These are phyloP conservation scores for Orycteropus afer DNA, from an alignment of 2,113 vertebrate species.

Conservation along the genomic window DNA sequence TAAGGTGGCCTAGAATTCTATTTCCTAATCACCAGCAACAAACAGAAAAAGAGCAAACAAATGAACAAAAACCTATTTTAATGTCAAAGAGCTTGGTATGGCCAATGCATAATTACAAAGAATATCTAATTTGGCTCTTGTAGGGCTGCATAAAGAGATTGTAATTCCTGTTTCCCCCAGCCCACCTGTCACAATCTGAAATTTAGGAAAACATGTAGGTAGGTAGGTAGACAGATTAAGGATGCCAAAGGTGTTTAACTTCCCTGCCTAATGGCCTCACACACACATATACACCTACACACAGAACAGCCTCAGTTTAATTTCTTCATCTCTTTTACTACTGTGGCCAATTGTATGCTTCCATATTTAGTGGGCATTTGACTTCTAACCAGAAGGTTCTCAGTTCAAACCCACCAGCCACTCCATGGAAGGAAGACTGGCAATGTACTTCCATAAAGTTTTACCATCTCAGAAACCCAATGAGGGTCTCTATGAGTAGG, in stretches of 20 bases:
- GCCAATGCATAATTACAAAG: neutral
- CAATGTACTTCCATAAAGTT: no score
- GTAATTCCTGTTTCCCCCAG: neutral
- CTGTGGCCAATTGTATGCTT: rapidly evolving
- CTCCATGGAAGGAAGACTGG: no score
- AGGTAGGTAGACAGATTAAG: no score
- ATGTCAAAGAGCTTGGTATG: neutral
- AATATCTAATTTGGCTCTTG: neutral
- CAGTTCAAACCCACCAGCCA: no score
- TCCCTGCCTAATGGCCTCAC: neutral
- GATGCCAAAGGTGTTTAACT: neutral
- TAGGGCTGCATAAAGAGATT: neutral
- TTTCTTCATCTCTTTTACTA: neutral
- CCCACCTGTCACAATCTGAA: neutral
- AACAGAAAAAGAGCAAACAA: neutral
- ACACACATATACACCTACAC: neutral
- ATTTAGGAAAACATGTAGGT: neutral
- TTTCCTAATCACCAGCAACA: neutral
- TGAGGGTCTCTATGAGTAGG: no score
- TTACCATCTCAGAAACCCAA: no score
- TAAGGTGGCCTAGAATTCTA: rapidly evolving
- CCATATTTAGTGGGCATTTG: neutral
- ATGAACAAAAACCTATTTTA: neutral
- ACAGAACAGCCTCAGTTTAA: neutral
- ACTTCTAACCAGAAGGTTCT: no score